Evolutionary conservation across 2,888 invertebrate species (phyloP).

Genomic region (Folsomia manolachei): DNA sequence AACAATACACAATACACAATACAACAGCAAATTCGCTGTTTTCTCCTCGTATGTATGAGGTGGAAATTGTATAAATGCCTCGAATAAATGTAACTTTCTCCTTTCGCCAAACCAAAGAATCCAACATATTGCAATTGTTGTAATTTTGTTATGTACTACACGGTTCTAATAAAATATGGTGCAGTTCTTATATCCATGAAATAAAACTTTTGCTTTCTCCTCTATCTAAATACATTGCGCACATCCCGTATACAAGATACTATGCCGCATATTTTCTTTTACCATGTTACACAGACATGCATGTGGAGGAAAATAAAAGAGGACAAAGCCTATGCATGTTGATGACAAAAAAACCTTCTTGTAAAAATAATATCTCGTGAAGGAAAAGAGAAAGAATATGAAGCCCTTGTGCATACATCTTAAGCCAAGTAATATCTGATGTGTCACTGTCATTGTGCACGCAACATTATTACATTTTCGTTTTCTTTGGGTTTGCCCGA

Average conservation of each 20-base stretch:
- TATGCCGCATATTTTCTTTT: too few species aligned
- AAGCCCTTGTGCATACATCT: constrained; percentile 6
- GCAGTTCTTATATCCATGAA: neutral
- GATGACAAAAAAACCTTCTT: neutral
- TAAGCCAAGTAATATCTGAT: neutral
- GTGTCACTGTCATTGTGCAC: neutral
- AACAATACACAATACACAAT: neutral
- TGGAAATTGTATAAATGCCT: neutral
- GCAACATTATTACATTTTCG: neutral
- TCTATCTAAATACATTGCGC: too few species aligned
- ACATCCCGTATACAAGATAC: too few species aligned
- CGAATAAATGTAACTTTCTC: neutral
- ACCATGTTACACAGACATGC: too few species aligned
- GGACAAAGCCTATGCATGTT: neutral
- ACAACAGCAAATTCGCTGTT: neutral
- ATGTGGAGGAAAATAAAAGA: neutral
- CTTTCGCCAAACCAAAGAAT: neutral
- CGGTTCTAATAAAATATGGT: neutral
- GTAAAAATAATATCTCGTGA: neutral
- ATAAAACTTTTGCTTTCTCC: too few species aligned
- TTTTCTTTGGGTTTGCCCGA: neutral
- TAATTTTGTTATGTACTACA: too few species aligned
- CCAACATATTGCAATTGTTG: neutral
- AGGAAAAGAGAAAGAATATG: neutral
- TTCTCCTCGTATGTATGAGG: neutral